These are phyloP conservation scores for Lipophrys pholis DNA, from an alignment of 2,113 vertebrate species.

Conservation along the genomic window DNA sequence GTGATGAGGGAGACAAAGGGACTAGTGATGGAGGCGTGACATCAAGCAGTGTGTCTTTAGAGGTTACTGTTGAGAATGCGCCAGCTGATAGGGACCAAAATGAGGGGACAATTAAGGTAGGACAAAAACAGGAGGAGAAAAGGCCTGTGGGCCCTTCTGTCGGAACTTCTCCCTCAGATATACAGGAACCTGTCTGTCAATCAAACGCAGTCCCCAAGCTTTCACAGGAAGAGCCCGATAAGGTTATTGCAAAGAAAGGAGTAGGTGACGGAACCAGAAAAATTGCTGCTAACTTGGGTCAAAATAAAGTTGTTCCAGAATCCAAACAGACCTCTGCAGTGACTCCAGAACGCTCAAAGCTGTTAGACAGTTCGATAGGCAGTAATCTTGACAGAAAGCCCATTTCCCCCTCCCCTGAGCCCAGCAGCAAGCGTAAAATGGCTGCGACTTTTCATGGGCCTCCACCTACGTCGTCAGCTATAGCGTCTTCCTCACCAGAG, in stretches of 20 bases:
- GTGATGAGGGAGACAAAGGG: slow-evolving; percentile 67
- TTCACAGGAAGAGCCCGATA: slow-evolving; percentile 50
- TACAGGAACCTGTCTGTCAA: slow-evolving; percentile 55
- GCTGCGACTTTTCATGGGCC: slow-evolving; percentile 69
- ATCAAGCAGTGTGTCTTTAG: slow-evolving; percentile 79
- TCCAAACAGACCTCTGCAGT: slow-evolving; percentile 40
- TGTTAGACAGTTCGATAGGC: slow-evolving; percentile 56
- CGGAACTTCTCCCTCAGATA: slow-evolving; percentile 65
- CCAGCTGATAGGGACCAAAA: slow-evolving; percentile 47
- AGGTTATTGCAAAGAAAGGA: slow-evolving; percentile 42
- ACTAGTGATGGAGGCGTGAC: slow-evolving; percentile 69
- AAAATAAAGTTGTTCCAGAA: slow-evolving; percentile 62
- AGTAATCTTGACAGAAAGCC: slow-evolving; percentile 61
- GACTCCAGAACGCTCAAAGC: slow-evolving; percentile 47
- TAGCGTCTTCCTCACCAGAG: slow-evolving; percentile 43
- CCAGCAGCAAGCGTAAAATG: slow-evolving; percentile 73
- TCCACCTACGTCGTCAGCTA: slow-evolving; percentile 23
- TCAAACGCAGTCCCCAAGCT: slow-evolving; percentile 45
- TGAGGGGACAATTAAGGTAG: slow-evolving; percentile 31
- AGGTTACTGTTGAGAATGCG: slow-evolving; percentile 79
- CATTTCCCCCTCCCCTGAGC: slow-evolving; percentile 62
- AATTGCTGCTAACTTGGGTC: slow-evolving; percentile 64
- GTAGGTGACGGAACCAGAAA: slow-evolving; percentile 60
- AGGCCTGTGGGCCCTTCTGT: slow-evolving; percentile 60
- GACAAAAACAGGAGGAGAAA: slow-evolving; percentile 43